Base-by-base conservation (phyloP, 2,113 vertebrate genomes). In the Progne subis region DNA sequence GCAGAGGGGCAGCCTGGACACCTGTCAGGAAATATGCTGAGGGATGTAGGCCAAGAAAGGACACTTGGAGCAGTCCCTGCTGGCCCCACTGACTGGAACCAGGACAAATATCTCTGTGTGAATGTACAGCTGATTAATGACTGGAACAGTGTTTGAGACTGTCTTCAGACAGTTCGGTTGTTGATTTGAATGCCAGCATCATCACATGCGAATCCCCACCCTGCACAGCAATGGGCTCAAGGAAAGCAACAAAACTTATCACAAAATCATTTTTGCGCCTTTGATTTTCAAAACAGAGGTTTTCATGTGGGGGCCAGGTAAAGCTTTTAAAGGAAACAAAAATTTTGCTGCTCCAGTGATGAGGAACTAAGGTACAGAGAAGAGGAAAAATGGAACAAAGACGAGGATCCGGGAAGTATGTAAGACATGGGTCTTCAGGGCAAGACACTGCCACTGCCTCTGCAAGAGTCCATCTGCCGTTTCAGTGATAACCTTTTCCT, bases 371-470 rank as follows among this genome's bases (percentile, higher is more conserved):
- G 4, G n/a, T 46, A 84, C 5, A 21, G 24, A 26, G 18, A 60
- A 13, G 26, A 61, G 23, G 25, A 47, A 52, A 61, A 87, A 52
- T 1, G 37, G 9, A 82, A 12, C 11, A 59, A 71, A 76, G 39
- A 9, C 9, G 67, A 70, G 47, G 37, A 69, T 11, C 8, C 26
- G n/a, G 72, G 52, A 46, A n/a, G 18, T 7, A 32, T 4, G 20
- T 15, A 23, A 39, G 12, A 39, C 4, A 44, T 5, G 8, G 37
- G 26, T 32, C 18, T 46, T 19, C 44, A 9, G 25, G 37, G 7
- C n/a, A 39, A 47, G 11, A 26, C 31, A 67, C 0, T 0, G 25
- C 25, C 43, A 17, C 5, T 3, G 14, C 47, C 47, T 86, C 81
- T 1, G 1, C 28, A 82, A 69, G 43, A 39, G 13, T 32, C 74